These are phyloP conservation scores for Apogon talboti DNA, from an alignment of 2,797 vertebrate species.

Conservation along the genomic window DNA sequence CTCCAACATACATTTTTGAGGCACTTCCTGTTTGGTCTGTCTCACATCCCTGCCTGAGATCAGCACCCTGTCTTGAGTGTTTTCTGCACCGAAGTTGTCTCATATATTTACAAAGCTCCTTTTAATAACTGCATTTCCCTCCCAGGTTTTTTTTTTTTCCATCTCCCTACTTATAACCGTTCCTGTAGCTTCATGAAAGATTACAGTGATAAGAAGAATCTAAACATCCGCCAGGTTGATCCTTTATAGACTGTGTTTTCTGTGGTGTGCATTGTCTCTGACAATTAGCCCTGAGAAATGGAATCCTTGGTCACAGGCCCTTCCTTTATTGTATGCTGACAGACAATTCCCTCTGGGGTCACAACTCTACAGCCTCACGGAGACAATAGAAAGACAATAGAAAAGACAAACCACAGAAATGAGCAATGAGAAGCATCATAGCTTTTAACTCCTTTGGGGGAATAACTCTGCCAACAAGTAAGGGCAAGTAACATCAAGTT, in stretches of 20 bases:
- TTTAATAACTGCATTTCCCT: conserved; percentile 79
- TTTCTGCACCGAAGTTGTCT: conserved; percentile 64
- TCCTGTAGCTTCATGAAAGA: conserved; percentile 47
- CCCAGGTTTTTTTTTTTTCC: conserved; percentile 31
- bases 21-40: conserved; percentile 87
- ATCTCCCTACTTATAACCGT: conserved; percentile 35
- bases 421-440: conserved; percentile 51
- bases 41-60: conserved; percentile 74
- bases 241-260: conserved; percentile 62
- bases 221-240: conserved; percentile 80
- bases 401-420: conserved; percentile 59
- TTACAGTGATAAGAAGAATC: conserved; percentile 71
- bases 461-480: conserved; percentile 53
- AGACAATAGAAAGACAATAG: conserved; percentile 64
- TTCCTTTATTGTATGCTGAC: conserved; percentile 75
- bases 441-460: conserved; percentile 49
- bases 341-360: conserved; percentile 75
- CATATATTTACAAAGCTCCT: conserved; percentile 72
- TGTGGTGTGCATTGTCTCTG: conserved; percentile 64
- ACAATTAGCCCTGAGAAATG: conserved; percentile 76
- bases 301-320: conserved; percentile 63
- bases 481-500: conserved; percentile 57
- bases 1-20: conserved; percentile 80
- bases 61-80: conserved; percentile 58
- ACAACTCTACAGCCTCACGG: conserved; percentile 52